Percentiles rank a stretch among this genome's conserved stretches.
Conservation (phyloP, 2,797 vertebrate species). For the Hylomyscus alleni region DNA sequence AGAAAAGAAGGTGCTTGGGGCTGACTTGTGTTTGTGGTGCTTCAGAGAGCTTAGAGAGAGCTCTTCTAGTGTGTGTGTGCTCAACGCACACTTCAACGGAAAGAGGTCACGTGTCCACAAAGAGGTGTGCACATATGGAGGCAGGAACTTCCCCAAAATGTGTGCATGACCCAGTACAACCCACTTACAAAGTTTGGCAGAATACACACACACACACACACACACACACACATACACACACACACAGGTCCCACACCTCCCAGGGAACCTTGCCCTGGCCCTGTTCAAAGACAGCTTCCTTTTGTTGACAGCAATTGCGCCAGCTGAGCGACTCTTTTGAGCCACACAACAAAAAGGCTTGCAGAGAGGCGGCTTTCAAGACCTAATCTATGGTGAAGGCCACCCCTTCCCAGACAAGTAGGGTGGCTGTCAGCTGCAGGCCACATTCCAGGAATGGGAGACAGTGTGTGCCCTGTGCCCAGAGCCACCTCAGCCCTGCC, state of each 20-base stretch:
- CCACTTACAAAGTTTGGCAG: constrained; percentile 2
- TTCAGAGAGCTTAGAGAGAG: background rate
- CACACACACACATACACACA: background rate
- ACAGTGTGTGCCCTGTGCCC: constrained; percentile 85
- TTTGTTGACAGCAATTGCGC: constrained; percentile 87
- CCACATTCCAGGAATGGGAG: constrained; percentile 72
- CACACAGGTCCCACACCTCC: background rate
- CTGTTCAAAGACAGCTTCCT: constrained; percentile 80
- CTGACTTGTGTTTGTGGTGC: background rate
- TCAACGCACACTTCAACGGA: background rate
- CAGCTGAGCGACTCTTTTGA: constrained; percentile 89
- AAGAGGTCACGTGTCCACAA: background rate
- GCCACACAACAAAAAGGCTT: constrained; percentile 82
- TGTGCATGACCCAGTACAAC: rapidly evolving
- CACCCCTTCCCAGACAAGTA: constrained; percentile 86
- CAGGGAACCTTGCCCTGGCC: constrained; percentile 51
- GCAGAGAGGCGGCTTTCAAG: constrained; percentile 87
- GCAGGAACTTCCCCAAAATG: background rate
- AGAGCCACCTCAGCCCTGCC: constrained; percentile 68
- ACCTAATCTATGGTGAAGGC: constrained; percentile 87
- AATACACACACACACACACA: background rate
- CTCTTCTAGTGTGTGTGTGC: background rate
- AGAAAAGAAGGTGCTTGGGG: background rate
- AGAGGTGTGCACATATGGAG: background rate
- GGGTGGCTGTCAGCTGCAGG: constrained; percentile 87